These are phyloP conservation scores for Pseudorasbora parva DNA, from an alignment of 2,113 vertebrate species.

Conservation along the genomic window DNA sequence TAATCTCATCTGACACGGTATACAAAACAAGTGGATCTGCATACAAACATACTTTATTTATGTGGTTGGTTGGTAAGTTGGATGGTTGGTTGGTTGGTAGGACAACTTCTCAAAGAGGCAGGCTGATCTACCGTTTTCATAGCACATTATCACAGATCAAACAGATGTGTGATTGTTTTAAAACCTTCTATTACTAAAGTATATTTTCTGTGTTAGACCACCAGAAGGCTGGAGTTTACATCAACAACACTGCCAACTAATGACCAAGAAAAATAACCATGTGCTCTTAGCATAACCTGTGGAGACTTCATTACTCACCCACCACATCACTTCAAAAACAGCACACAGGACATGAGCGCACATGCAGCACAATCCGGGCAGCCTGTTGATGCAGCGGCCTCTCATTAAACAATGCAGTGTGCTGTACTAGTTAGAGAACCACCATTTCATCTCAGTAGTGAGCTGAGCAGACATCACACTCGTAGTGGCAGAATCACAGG, in stretches of 20 bases:
- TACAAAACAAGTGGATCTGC: not conserved
- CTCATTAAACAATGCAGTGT: conserved; percentile 43
- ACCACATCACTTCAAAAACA: conserved; percentile 49
- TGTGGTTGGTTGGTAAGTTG: too few relatives aligned
- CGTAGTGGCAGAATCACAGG: conserved; percentile 42
- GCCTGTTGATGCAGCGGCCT: conserved; percentile 48
- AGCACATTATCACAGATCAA: not conserved
- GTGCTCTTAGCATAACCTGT: conserved; percentile 7
- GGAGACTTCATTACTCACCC: conserved; percentile 48
- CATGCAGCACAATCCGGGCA: not conserved
- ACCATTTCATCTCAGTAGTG: conserved; percentile 46
- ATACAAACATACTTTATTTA: not conserved
- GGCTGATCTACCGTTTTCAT: not conserved
- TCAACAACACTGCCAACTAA: conserved; percentile 10
- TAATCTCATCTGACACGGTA: conserved; percentile 6
- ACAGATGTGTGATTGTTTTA: not conserved
- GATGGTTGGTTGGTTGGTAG: too few relatives aligned
- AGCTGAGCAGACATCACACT: conserved; percentile 18
- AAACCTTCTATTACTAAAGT: not conserved
- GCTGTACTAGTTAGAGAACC: conserved; percentile 36
- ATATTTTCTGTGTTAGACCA: not conserved
- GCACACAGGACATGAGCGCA: conserved; percentile 28
- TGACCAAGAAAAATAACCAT: conserved; percentile 37
- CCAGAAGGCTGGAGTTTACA: not conserved
- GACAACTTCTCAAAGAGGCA: not conserved